Evolutionary conservation across 2,797 vertebrate species (phyloP).

Genomic region (Numenius phaeopus): DNA sequence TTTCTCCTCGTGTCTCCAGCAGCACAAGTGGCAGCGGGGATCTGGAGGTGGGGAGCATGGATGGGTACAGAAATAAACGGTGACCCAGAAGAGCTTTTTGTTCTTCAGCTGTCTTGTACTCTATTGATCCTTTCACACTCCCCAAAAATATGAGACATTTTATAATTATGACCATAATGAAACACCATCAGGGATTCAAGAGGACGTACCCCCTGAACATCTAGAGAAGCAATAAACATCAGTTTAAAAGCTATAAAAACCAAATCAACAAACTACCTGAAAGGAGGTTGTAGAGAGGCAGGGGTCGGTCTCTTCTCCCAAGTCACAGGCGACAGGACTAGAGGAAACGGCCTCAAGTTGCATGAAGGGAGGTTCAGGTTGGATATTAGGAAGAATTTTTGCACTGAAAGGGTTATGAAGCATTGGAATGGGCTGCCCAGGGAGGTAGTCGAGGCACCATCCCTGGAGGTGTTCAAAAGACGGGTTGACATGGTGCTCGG

Average conservation of each 20-base stretch:
- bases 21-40: background rate
- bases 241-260: slow-evolving; percentile 62
- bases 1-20: background rate
- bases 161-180: slow-evolving; percentile 57
- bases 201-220: slow-evolving; percentile 41
- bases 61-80: background rate
- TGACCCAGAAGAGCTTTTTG: background rate
- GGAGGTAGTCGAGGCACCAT: too few species aligned
- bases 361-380: too few species aligned
- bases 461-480: too few species aligned
- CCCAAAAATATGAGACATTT: slow-evolving; percentile 28
- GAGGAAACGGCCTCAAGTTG: too few species aligned
- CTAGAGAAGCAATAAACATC: slow-evolving; percentile 40
- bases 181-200: slow-evolving; percentile 33
- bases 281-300: too few species aligned
- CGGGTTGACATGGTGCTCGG: too few species aligned
- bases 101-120: background rate
- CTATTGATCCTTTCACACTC: slow-evolving; percentile 18
- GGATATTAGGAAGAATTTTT: too few species aligned
- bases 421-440: too few species aligned
- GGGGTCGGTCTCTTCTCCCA: too few species aligned
- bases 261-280: background rate
- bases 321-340: too few species aligned
- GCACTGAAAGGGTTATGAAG: too few species aligned
- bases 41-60: fast-evolving